Base-by-base conservation (phyloP, 2,113 vertebrate species). In the Sarotherodon lohbergeri region DNA sequence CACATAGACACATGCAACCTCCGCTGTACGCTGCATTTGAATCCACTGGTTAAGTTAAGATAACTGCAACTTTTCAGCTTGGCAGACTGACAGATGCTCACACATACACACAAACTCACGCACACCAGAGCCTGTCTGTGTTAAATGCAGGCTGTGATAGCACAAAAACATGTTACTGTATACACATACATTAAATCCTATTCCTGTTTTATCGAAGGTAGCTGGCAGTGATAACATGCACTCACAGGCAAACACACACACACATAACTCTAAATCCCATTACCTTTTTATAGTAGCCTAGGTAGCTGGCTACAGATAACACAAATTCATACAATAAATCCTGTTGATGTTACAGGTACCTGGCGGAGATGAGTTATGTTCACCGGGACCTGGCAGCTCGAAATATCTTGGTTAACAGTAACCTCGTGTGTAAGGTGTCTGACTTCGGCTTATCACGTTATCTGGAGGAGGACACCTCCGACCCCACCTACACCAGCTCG, bases 391-490 rank as follows among this genome's bases (percentile, higher is more conserved):
- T 99, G 93, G 98, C 98, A 6, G 98, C 98, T 29, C 97, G 98
- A 54, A 99, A 99, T 94, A 99, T 99, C 90, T 94, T 99, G 92
- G 98, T 99, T 83, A 99, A 99, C 94, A 97, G 97, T 88, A 99
- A 99, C 96, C 91, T 99, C 92, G 98, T 99, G 88, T 99, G 98
- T 94, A 99, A 99, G 89, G 98, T 99, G 83, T 99, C 98, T 0
- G 98, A 99, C 95, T 99, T 99, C 0, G 98, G 98, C 87, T 96
- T 99, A 68, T 99, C 98, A 0, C 98, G 98, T 17, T 98, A 98
- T 92, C 95, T 99, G 93, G 98, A 99, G 95, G 98, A 99, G 0
- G 98, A 99, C 52, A 97, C 98, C 0, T 98, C 98, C 0, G 98
- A 99, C 91, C 98, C 98, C 80, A 99, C 98, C 66, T 99, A 99